phyloP scores from a whole-genome alignment of 2,888 invertebrate genomes.

The Thereva nobilitata region DNA sequence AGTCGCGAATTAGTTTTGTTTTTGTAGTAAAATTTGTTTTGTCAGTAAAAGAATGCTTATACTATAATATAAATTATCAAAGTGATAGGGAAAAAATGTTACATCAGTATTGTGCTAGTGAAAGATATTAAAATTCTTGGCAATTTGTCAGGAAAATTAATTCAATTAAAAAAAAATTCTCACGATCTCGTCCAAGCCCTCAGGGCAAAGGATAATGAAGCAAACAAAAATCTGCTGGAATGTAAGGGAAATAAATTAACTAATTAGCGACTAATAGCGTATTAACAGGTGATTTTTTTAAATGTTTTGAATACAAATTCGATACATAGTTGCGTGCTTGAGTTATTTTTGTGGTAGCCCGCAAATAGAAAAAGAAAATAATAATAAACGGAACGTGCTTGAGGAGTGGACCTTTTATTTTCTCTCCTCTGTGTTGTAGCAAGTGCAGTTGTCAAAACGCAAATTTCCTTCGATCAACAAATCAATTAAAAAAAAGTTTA shows the following conservation, averaged over 20 bases:
- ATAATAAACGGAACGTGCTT: no score
- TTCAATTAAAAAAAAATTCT: no score
- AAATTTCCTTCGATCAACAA: constrained; percentile 16
- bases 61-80: constrained; percentile 4
- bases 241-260: constrained; percentile 5
- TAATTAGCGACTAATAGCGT: not conserved
- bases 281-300: not conserved
- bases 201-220: constrained; percentile 9
- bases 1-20: constrained; percentile 28
- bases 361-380: no score
- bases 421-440: not conserved
- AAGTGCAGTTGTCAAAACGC: constrained; percentile 6
- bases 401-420: not conserved
- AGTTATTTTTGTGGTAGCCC: no score
- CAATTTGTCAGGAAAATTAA: no score
- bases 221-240: constrained; percentile 3
- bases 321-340: no score
- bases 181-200: not conserved
- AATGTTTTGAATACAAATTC: no score
- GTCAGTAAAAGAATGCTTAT: not conserved
- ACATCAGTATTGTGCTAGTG: not conserved
- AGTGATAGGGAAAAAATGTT: constrained; percentile 8
- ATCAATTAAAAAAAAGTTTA: constrained; percentile 26
- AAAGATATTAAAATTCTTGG: no score
- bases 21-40: constrained; percentile 30